Evolutionary conservation across 92 coral and sea anemone genomes (phyloP), one percentile per base, ranked within the genome.

Genomic region (Parazoanthus darwini): DNA sequence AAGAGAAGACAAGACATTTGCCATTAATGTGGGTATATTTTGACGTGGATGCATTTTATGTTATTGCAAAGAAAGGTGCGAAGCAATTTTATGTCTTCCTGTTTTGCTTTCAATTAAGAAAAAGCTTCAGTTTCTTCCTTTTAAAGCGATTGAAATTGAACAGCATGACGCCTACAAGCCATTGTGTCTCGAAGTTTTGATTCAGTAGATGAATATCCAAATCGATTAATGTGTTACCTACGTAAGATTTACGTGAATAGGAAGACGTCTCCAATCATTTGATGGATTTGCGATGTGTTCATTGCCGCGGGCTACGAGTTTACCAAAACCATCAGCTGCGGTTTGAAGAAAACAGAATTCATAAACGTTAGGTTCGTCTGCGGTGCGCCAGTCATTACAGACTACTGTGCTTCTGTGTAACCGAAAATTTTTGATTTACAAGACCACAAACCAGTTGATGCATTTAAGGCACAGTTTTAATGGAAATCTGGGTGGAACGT

Each of bases 401-500:
- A 18, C 26, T 33, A 6, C 38, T 25, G n/a, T 29, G n/a, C 1
- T 11, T 54, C 39, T n/a, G 58, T 66, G 8, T 3, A 63, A 20
- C 70, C 70, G 70, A 63, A 0, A 63, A 36, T 72, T 10, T 33
- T 72, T 72, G 36, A 72, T 33, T 43, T 72, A 33, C 38, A 26
- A 25, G 77, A 33, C n/a, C 0, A 23, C 39, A 11, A 16, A 18
- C 25, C 29, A 76, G 80, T 39, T 20, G 13, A 39, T 84, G 82
- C 39, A 10, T 46, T 70, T 33, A 70, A 44, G 79, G 46, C 14
- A 70, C n/a, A 72, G n/a, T 68, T 20, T 29, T 43, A 67, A 84
- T 84, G 87, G 87, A 84, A 23, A 46, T 84, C 26, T 84, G 87
- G 87, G 77, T 84, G 8, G 87, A 84, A 11, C 87, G 79, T n/a